Evolutionary conservation across 2,113 vertebrate genomes (phyloP), one percentile per base, ranked within the genome.

Genomic region (Sturnus vulgaris): DNA sequence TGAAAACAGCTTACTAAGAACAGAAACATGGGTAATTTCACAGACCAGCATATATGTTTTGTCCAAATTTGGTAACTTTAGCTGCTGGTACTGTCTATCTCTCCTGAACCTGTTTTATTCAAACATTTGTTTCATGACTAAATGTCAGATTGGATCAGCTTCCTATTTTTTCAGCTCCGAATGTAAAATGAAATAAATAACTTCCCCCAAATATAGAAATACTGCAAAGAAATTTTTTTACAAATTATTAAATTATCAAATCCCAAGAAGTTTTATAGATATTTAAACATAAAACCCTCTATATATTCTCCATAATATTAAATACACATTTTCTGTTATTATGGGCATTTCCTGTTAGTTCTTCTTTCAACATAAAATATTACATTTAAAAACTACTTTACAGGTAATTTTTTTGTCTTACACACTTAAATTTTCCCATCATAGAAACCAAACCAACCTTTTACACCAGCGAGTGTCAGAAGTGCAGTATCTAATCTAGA

Each of bases 11-110:
- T 84, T 56, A 17, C 20, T 68, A 47, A n/a, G 18, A 47, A 64
- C 5, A 75, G 35, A 78, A 56, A 57, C 37, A 42, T 3, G 5
- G 31, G 30, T 59, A 4, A 52, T 79, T 88, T 57, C 28, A 70
- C 15, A 31, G 16, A 17, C 11, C 8, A 80, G 33, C 22, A 23
- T 10, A 4, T 5, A 9, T 0, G 0, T 23, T 77, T 57, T 19
- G 9, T 49, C 46, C 44, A 70, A 33, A 66, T 66, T 21, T 42
- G 15, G 12, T 37, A 66, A 50, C 49, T 50, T 57, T n/a, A 71
- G 47, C 22, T 10, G 0, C 10, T 50, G 24, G 23, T n/a, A 49
- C 12, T 42, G 9, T 19, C 6, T n/a, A 24, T 15, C 8, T 65
- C 60, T 49, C 39, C 15, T 33, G 9, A 93, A 64, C 7, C 46